phyloP scores from a whole-genome alignment of 2,797 vertebrate species.

The Yasuhikotakia modesta region DNA sequence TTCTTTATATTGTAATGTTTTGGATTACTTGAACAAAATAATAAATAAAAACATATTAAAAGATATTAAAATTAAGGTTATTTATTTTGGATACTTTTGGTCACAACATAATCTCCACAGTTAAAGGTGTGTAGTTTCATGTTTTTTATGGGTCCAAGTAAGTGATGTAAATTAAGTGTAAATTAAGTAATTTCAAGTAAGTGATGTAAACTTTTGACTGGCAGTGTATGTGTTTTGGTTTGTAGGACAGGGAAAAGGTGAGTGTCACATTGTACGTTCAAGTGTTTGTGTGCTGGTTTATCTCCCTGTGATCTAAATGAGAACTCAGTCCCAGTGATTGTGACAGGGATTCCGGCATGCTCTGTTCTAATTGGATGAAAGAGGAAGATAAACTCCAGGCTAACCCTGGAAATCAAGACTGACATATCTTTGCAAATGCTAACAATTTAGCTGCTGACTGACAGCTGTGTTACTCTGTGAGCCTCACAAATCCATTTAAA shows the following conservation, averaged over 20 bases:
- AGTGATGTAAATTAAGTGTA: too few relatives aligned
- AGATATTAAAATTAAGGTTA: too few relatives aligned
- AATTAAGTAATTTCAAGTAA: too few relatives aligned
- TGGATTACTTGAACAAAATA: too few relatives aligned
- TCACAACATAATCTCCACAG: too few relatives aligned
- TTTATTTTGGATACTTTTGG: too few relatives aligned
- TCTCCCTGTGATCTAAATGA: slow-evolving; percentile 40
- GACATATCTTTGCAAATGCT: slow-evolving; percentile 66
- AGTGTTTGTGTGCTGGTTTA: slow-evolving; percentile 75
- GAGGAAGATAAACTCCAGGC: slow-evolving; percentile 66
- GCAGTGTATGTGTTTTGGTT: slow-evolving; percentile 45
- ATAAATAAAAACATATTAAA: too few relatives aligned
- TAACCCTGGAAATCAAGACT: slow-evolving; percentile 68
- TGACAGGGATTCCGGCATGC: slow-evolving; percentile 51
- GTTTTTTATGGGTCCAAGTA: too few relatives aligned
- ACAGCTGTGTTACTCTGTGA: slow-evolving; percentile 67
- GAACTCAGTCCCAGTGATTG: slow-evolving; percentile 83
- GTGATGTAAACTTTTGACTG: too few relatives aligned
- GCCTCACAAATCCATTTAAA: slow-evolving; percentile 55
- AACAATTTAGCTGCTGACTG: slow-evolving; percentile 72
- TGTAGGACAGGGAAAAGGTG: slow-evolving; percentile 23
- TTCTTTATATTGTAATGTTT: too few relatives aligned
- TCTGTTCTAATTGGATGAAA: slow-evolving; percentile 78
- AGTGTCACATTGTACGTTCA: slow-evolving; percentile 65
- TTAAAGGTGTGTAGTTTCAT: too few relatives aligned